phyloP scores from a whole-genome alignment of 2,888 invertebrate genomes.

The Harpalus rufipes region DNA sequence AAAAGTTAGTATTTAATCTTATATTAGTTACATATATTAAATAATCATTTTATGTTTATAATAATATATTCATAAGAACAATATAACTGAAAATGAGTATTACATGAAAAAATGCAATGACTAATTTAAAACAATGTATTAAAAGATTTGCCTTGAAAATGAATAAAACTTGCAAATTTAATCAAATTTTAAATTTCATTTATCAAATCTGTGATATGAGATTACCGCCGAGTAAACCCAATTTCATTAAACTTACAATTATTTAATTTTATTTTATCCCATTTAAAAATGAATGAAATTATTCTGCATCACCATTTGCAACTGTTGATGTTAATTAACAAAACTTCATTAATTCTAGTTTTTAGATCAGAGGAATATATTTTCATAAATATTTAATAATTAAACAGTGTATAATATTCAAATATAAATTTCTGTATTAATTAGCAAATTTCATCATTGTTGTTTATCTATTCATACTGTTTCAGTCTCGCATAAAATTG shows the following conservation, averaged over 20 bases:
- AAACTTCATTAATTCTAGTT: background rate
- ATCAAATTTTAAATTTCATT: background rate
- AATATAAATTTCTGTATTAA: slow-evolving; percentile 20
- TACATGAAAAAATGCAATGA: no score
- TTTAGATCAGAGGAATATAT: background rate
- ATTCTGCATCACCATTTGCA: background rate
- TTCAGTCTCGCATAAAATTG: background rate
- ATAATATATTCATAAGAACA: no score
- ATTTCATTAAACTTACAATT: background rate
- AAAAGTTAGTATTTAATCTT: no score
- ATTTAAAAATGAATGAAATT: background rate
- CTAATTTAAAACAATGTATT: no score
- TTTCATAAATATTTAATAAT: slow-evolving; percentile 7
- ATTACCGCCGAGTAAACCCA: background rate
- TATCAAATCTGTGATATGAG: background rate
- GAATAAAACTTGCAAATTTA: background rate
- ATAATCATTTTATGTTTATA: no score
- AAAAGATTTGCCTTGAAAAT: background rate
- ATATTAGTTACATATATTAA: no score
- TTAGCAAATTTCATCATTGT: slow-evolving; percentile 13
- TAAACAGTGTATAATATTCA: background rate
- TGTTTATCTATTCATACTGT: slow-evolving; percentile 21
- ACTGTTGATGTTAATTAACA: background rate
- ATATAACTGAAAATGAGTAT: no score
- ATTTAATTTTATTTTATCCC: background rate